Evolutionary conservation across 1,140 invertebrate species (phyloP).

Genomic region (Hyles euphorbiae): DNA sequence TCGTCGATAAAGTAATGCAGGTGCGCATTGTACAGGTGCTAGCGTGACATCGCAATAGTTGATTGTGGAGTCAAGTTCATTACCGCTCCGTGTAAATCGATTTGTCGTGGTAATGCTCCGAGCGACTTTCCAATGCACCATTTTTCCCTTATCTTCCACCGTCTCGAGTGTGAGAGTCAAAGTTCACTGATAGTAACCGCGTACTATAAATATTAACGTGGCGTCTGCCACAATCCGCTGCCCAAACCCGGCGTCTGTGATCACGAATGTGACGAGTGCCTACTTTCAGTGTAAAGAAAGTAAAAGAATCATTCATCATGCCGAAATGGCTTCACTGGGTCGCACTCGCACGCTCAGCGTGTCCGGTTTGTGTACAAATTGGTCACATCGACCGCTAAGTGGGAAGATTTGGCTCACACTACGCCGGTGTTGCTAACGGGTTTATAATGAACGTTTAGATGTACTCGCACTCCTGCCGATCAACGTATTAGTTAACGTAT

Average conservation of each 20-base stretch:
- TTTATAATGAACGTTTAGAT: conserved; percentile 22
- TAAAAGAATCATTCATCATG: conserved; percentile 62
- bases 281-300: conserved; percentile 59
- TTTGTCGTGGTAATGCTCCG: conserved; percentile 48
- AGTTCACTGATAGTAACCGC: not conserved
- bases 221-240: too few relatives aligned
- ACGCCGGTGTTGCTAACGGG: conserved; percentile 24
- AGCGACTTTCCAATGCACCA: conserved; percentile 50
- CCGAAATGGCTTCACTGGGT: conserved; percentile 50
- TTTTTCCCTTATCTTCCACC: conserved; percentile 24
- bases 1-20: conserved; percentile 32
- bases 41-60: conserved; percentile 47
- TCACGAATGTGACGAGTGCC: conserved; percentile 28
- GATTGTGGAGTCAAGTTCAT: conserved; percentile 68
- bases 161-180: not conserved
- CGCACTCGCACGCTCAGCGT: conserved; percentile 34
- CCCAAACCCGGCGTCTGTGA: conserved; percentile 6
- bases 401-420: conserved; percentile 49
- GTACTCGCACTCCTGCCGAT: not conserved
- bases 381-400: conserved; percentile 67
- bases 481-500: too few relatives aligned
- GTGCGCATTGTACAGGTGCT: conserved; percentile 34
- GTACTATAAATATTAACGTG: too few relatives aligned
- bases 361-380: conserved; percentile 66
- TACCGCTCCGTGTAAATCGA: conserved; percentile 64